Evolutionary conservation across 2,113 vertebrate species (phyloP).

Genomic region (Macrotis lagotis): DNA sequence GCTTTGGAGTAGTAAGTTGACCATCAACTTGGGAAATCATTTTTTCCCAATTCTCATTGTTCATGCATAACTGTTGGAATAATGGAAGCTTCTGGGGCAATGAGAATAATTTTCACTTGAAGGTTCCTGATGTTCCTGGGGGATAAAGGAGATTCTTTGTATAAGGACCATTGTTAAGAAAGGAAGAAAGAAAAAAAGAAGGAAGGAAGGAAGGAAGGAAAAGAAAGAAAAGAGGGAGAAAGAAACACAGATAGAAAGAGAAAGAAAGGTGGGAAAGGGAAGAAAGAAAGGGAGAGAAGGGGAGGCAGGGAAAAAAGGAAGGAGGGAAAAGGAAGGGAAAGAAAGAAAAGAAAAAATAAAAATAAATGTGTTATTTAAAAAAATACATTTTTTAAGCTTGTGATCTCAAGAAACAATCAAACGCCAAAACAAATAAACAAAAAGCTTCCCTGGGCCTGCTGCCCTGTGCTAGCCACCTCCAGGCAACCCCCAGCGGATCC

Average conservation of each 20-base stretch:
- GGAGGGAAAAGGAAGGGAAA: slow-evolving; percentile 72
- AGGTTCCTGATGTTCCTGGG: slow-evolving; percentile 42
- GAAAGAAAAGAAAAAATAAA: slow-evolving; percentile 56
- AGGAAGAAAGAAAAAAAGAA: slow-evolving; percentile 65
- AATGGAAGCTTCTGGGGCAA: slow-evolving; percentile 54
- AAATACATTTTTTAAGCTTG: slow-evolving; percentile 15
- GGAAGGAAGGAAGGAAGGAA: accelerated
- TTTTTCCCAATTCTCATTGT: neutral
- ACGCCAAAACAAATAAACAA: slow-evolving; percentile 45
- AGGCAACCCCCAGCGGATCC: slow-evolving; percentile 47
- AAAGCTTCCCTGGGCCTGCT: slow-evolving; percentile 68
- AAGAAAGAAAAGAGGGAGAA: slow-evolving; percentile 46
- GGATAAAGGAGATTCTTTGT: slow-evolving; percentile 71
- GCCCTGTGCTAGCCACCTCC: slow-evolving; percentile 73
- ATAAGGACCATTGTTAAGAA: slow-evolving; percentile 71
- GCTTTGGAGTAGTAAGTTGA: slow-evolving; percentile 16
- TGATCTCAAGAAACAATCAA: slow-evolving; percentile 46
- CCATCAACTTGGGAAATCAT: neutral
- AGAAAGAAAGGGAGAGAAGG: slow-evolving; percentile 70
- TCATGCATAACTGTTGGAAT: neutral
- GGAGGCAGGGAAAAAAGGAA: slow-evolving; percentile 70
- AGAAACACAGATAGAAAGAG: too few species aligned
- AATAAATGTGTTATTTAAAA: slow-evolving; percentile 32
- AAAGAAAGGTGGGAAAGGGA: slow-evolving; percentile 60
- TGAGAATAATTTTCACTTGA: slow-evolving; percentile 47